Evolutionary conservation across 2,888 invertebrate genomes (phyloP).

Genomic region (Calameuta idolon): DNA sequence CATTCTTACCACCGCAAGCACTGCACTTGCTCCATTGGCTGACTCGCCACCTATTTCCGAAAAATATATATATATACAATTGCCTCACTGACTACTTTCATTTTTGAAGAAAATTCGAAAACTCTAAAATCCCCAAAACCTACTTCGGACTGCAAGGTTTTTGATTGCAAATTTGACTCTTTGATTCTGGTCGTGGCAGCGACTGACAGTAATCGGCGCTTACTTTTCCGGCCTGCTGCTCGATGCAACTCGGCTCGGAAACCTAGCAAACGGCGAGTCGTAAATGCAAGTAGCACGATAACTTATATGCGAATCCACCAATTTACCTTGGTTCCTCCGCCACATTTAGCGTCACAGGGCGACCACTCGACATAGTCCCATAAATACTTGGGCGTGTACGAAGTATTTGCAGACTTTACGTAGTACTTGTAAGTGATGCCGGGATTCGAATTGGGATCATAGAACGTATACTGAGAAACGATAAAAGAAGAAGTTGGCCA

Average conservation of each 20-base stretch:
- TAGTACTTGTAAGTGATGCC: conserved; percentile 89
- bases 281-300: neutral
- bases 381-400: conserved; percentile 71
- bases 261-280: conserved; percentile 29
- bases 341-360: conserved; percentile 81
- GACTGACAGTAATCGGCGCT: conserved; percentile 68
- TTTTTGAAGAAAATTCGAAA: neutral
- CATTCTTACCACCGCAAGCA: conserved; percentile 69
- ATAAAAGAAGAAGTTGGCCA: neutral
- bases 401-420: conserved; percentile 70
- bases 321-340: conserved; percentile 75
- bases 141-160: conserved; percentile 68
- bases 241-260: conserved; percentile 71
- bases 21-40: conserved; percentile 76
- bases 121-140: conserved; percentile 17
- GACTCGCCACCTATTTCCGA: conserved; percentile 71
- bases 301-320: neutral
- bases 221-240: conserved; percentile 72
- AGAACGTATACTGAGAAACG: conserved; percentile 42
- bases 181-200: conserved; percentile 62
- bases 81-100: neutral
- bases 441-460: conserved; percentile 72
- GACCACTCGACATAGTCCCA: conserved; percentile 88
- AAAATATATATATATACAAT: neutral
- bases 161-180: conserved; percentile 67